Evolutionary conservation across 2,113 vertebrate species (phyloP), one percentile per base, ranked within the genome.

Genomic region (Ammodytes marinus): DNA sequence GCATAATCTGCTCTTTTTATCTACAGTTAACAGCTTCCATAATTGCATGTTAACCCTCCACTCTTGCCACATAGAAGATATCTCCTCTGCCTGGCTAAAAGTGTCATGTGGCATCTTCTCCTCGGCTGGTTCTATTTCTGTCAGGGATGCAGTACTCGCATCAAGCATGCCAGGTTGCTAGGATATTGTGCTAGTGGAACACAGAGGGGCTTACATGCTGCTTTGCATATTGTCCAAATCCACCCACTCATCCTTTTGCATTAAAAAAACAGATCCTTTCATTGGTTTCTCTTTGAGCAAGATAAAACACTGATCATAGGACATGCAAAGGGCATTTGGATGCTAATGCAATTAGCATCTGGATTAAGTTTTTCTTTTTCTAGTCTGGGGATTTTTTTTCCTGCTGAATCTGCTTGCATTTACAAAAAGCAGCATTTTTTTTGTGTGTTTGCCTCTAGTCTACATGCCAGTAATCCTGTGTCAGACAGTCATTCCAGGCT

Each of bases 121-220:
- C 84, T 77, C 54, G 69, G 79, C 77, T 81, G 87, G 88, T 81
- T 86, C 90, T 91, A 92, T 94, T 93, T 90, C 84, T 92, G 89
- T 86, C 84, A 45, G 76, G 13, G 90, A 91, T 82, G 86, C 88
- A 75, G 77, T 65, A 74, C 66, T 17, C 64, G 79, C 86, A 70
- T 83, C n/a, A 54, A 80, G 84, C 76, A 86, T 86, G 67, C 74
- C 74, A 87, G 89, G 91, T 94, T 94, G 85, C 91, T 88, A 92
- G 90, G 87, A 91, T 93, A 90, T 91, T 47, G 54, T 80, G 75
- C 45, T 54, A 45, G 77, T 66, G 69, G 60, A 69, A 54, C 50
- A 74, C 50, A 74, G 67, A 72, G 69, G 39, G 8, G 46, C 77
- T 87, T 71, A 15, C 57, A 47, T 59, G 42, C 79, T 89, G 69